A percentile compares a stretch with the other conserved stretches of the same genome.
Evolutionary conservation across 2,888 invertebrate genomes (phyloP).

Genomic region (Arctia plantaginis): DNA sequence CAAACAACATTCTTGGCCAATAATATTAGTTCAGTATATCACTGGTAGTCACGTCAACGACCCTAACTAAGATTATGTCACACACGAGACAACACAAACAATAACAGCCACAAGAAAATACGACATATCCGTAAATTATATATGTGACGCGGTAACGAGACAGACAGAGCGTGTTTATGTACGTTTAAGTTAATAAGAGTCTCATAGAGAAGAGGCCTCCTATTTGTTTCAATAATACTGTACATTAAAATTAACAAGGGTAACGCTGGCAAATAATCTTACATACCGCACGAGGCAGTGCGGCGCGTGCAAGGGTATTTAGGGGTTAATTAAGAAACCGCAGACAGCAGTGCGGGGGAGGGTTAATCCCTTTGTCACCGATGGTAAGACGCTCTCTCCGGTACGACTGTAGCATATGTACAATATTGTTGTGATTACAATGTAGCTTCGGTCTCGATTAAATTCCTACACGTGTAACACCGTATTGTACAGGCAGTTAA

Average conservation of each 20-base stretch:
- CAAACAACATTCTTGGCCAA: conserved; percentile 29
- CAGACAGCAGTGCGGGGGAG: conserved; percentile 69
- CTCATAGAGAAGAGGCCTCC: conserved; percentile 61
- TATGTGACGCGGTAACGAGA: conserved; percentile 52
- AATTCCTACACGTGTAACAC: conserved; percentile 36
- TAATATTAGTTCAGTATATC: conserved; percentile 38
- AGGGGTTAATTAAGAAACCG: conserved; percentile 86
- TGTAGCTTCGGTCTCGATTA: conserved; percentile 44
- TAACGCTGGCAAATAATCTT: conserved; percentile 80
- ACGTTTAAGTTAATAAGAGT: conserved; percentile 65
- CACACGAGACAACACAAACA: conserved; percentile 41
- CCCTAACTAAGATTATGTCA: conserved; percentile 45
- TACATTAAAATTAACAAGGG: conserved; percentile 82
- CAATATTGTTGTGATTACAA: conserved; percentile 62
- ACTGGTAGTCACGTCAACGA: conserved; percentile 32
- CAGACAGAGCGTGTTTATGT: conserved; percentile 43
- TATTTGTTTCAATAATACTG: conserved; percentile 80
- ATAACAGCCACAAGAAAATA: conserved; percentile 33
- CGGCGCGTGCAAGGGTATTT: conserved; percentile 78
- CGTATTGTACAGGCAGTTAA: conserved; percentile 23
- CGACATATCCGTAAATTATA: conserved; percentile 17
- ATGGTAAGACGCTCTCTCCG: conserved; percentile 68
- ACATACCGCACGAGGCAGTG: conserved; percentile 69
- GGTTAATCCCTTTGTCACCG: conserved; percentile 83
- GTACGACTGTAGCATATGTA: conserved; percentile 57